Percentiles rank a stretch among this genome's conserved stretches.
Conservation (phyloP, 2,113 vertebrate genomes). For the Emydocephalus ijimae region DNA sequence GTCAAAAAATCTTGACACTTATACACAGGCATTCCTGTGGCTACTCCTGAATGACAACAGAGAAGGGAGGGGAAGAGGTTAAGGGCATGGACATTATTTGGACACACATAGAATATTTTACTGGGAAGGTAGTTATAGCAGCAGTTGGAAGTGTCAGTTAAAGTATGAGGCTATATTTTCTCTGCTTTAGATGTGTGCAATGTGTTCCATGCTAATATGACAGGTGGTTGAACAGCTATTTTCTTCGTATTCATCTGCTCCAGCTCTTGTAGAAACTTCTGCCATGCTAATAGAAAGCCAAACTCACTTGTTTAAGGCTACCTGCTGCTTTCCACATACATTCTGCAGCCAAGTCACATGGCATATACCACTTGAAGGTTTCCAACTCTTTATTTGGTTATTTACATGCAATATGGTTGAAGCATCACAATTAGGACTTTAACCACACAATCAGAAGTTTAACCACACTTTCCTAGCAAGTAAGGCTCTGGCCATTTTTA, state of each 20-base stretch:
- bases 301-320: slow-evolving; percentile 46
- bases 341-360: slow-evolving; percentile 16
- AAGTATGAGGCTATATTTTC: slow-evolving; percentile 42
- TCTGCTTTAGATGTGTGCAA: slow-evolving; percentile 21
- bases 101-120: not conserved
- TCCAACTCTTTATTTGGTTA: slow-evolving; percentile 23
- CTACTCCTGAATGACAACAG: not conserved
- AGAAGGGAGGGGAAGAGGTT: not conserved
- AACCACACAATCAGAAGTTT: not conserved
- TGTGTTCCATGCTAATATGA: slow-evolving; percentile 16
- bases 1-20: not conserved
- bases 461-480: not conserved
- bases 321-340: slow-evolving; percentile 33
- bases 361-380: slow-evolving; percentile 29
- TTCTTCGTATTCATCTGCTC: slow-evolving; percentile 43
- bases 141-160: slow-evolving; percentile 21
- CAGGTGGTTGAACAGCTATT: slow-evolving; percentile 21
- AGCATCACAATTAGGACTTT: slow-evolving; percentile 16
- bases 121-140: not conserved
- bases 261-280: slow-evolving; percentile 46
- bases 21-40: not conserved
- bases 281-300: slow-evolving; percentile 46
- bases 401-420: slow-evolving; percentile 1
- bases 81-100: not conserved
- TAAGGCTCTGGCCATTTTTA: slow-evolving; percentile 6